phyloP scores from a whole-genome alignment of 2,797 vertebrate genomes.

The Dryobates pubescens region DNA sequence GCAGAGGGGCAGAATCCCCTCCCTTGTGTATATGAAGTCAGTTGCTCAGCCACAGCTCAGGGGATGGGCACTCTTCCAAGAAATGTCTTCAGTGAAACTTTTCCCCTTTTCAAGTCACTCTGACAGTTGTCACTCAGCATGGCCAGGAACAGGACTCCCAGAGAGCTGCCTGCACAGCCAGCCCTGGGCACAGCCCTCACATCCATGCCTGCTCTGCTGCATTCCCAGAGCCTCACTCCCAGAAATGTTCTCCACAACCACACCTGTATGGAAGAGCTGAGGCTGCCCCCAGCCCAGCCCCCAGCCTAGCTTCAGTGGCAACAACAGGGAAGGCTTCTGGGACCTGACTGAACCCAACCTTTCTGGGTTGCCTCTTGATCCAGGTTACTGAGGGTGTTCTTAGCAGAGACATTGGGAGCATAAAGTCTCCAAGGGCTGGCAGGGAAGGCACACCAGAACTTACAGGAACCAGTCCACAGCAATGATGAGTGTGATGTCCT shows the following conservation, averaged over 20 bases:
- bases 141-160: background rate
- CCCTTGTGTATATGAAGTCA: background rate
- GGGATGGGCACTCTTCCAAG: background rate
- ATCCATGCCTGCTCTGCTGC: background rate
- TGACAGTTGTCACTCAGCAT: background rate
- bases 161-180: background rate
- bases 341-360: background rate
- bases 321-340: background rate
- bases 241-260: background rate
- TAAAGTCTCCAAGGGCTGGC: background rate
- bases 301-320: background rate
- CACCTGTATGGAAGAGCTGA: background rate
- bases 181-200: background rate
- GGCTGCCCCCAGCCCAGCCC: background rate
- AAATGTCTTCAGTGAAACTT: background rate
- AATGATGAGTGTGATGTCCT: slow-evolving; percentile 97
- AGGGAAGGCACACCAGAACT: slow-evolving; percentile 73
- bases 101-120: background rate
- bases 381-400: background rate
- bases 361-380: background rate
- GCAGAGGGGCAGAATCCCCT: too few relatives aligned
- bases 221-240: background rate
- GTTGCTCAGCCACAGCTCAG: background rate
- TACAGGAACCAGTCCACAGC: slow-evolving; percentile 99
- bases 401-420: background rate